Evolutionary conservation across 2,888 invertebrate species (phyloP), one percentile per base, ranked within the genome.

Genomic region (Odontocerum albicorne): DNA sequence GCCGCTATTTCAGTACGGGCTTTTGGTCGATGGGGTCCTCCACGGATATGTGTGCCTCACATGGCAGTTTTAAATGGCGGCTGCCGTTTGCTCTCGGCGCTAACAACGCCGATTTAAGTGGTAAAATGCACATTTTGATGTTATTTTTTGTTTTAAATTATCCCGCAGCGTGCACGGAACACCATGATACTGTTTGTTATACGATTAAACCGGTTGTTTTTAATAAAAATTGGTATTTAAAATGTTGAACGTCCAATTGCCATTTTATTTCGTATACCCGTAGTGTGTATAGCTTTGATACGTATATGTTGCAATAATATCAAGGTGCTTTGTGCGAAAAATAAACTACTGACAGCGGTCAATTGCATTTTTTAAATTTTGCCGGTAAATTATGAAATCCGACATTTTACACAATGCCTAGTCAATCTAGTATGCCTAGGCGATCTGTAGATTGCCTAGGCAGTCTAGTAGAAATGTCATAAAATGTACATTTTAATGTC

Each of bases 1-100:
- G 46, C 42, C 51, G 55, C 56, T 58, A 57, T 57, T 60, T 60
- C 57, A 58, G 61, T 61, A 47, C 50, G 61, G 49, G 39, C 58
- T 52, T 49, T 52, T 53, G 61, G 61, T 61, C 58, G 61, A 61
- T 58, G 61, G 61, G 58, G 58, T 52, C 55, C 58, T 57, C 57
- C 57, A 44, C 53, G 49, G 38, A 49, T 53, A 44, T 49, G 45
- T 54, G 45, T 54, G 57, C 46, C 50, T 57, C 57, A 57, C 57
- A 57, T 54, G 57, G 57, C 54, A 40, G 53, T 47, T 43, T 33
- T 33, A 44, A 55, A 59, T 55, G 55, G 52, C 56, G 55, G 55
- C 39, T 39, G 53, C 38, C 40, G 45, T 21, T 49, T 49, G 49
- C 31, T 38, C 54, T 57, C 57, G 21, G 40, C 35, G 10, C 19